phyloP scores from a whole-genome alignment of 2,797 vertebrate genomes.

The Paedocypris micromegethes region DNA sequence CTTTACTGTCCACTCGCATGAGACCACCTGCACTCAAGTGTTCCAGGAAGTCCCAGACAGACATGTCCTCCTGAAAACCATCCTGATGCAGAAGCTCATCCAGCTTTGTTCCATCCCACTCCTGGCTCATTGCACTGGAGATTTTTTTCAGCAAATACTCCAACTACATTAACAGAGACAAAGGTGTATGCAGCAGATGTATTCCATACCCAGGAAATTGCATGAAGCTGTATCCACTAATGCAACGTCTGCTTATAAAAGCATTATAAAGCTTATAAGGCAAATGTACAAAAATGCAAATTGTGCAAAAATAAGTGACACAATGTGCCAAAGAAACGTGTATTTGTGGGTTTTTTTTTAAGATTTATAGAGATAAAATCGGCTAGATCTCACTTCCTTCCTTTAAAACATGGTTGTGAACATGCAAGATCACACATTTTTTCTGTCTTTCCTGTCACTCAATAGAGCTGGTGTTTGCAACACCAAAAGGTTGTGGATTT shows the following conservation, averaged over 20 bases:
- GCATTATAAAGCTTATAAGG: background rate
- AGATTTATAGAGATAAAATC: too few species aligned
- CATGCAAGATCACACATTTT: background rate
- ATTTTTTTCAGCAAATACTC: slow-evolving; percentile 78
- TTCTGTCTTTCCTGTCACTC: too few species aligned
- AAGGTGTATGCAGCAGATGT: background rate
- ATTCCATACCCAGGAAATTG: too few species aligned
- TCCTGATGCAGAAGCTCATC: slow-evolving; percentile 63
- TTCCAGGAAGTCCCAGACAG: slow-evolving; percentile 71
- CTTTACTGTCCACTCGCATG: slow-evolving; percentile 59
- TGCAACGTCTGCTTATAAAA: too few species aligned
- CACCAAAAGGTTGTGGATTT: too few species aligned
- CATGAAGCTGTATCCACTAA: too few species aligned
- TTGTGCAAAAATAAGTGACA: background rate
- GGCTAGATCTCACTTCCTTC: slow-evolving; percentile 34
- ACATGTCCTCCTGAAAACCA: slow-evolving; percentile 59
- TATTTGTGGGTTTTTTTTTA: too few species aligned
- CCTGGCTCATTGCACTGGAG: slow-evolving; percentile 65
- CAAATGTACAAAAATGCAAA: background rate
- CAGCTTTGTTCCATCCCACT: slow-evolving; percentile 68
- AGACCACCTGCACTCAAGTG: slow-evolving; percentile 59
- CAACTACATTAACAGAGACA: slow-evolving; percentile 53
- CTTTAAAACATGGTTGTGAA: background rate
- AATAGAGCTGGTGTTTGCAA: too few species aligned
- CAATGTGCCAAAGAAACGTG: too few species aligned